Conservation (phyloP, 2,113 vertebrate species). For the Chiloscyllium plagiosum region DNA sequence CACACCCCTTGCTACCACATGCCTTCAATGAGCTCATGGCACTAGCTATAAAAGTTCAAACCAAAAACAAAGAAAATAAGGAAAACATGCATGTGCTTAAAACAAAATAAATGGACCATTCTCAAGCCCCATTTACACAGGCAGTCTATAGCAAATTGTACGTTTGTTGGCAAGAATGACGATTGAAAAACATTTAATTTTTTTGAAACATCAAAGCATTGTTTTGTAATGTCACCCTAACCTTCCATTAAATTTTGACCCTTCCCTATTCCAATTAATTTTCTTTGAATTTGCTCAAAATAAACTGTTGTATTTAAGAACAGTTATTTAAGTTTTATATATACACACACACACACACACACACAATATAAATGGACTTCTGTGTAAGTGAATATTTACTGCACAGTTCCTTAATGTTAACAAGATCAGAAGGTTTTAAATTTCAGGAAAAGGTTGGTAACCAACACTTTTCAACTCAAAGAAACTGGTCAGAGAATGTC, state of each 20-base stretch:
- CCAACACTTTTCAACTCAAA: not conserved
- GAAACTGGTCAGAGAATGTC: too few species aligned
- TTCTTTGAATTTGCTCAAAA: not conserved
- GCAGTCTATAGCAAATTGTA: conserved; percentile 11
- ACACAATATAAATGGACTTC: not conserved
- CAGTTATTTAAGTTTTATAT: too few species aligned
- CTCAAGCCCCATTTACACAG: conserved; percentile 35
- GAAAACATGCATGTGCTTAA: conserved; percentile 31
- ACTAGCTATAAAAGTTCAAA: conserved; percentile 22
- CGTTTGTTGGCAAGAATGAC: not conserved
- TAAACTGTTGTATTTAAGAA: too few species aligned
- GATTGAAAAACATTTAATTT: not conserved
- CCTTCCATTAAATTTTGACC: not conserved
- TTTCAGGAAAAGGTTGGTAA: too few species aligned
- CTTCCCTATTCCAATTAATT: not conserved
- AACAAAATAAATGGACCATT: conserved; percentile 27
- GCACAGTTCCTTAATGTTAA: not conserved
- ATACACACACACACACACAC: too few species aligned
- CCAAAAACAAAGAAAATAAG: not conserved
- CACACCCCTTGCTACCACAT: conserved; percentile 28
- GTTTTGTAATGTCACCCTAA: not conserved
- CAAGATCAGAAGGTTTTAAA: not conserved
- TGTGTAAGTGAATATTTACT: not conserved
- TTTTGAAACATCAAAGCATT: not conserved
- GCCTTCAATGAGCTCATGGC: conserved; percentile 24